Percentiles rank a stretch among this genome's conserved stretches.
phyloP scores from a whole-genome alignment of 2,888 invertebrate species.

The Drosophila pseudotalamancana region DNA sequence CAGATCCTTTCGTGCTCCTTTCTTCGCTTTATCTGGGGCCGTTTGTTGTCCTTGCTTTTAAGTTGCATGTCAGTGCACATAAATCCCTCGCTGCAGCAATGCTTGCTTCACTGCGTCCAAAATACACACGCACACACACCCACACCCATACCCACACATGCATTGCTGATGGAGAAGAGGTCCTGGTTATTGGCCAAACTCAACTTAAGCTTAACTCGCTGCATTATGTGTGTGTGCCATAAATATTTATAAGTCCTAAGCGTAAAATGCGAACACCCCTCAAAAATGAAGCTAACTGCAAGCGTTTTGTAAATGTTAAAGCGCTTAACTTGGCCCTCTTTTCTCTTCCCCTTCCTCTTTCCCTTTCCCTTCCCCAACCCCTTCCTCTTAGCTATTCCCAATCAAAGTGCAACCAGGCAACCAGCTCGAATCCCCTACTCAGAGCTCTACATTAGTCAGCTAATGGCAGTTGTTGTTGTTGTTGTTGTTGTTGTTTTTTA shows the following conservation, averaged over 20 bases:
- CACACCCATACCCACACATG: slow-evolving; percentile 30
- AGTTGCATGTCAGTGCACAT: slow-evolving; percentile 76
- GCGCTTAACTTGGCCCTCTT: slow-evolving; percentile 48
- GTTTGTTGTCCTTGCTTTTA: slow-evolving; percentile 76
- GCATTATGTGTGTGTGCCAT: slow-evolving; percentile 69
- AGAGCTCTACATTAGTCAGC: slow-evolving; percentile 62
- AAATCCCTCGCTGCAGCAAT: slow-evolving; percentile 77
- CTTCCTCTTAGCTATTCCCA: neutral
- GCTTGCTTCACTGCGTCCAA: slow-evolving; percentile 71
- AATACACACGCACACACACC: slow-evolving; percentile 46
- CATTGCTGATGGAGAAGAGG: slow-evolving; percentile 64
- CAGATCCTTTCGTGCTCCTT: slow-evolving; percentile 19
- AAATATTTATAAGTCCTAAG: slow-evolving; percentile 78
- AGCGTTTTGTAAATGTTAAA: slow-evolving; percentile 60
- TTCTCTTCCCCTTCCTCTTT: too few species aligned
- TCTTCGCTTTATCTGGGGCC: slow-evolving; percentile 43
- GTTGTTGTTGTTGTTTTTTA: slow-evolving; percentile 30
- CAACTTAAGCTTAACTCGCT: slow-evolving; percentile 62
- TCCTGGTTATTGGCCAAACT: slow-evolving; percentile 69
- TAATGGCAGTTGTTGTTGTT: slow-evolving; percentile 50
- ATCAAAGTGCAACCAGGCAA: neutral
- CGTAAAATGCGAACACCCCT: slow-evolving; percentile 58
- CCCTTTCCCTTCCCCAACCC: too few species aligned
- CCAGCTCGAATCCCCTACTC: slow-evolving; percentile 14
- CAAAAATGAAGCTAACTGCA: slow-evolving; percentile 40